phyloP scores from a whole-genome alignment of 2,113 vertebrate genomes.

The Pollachius pollachius region DNA sequence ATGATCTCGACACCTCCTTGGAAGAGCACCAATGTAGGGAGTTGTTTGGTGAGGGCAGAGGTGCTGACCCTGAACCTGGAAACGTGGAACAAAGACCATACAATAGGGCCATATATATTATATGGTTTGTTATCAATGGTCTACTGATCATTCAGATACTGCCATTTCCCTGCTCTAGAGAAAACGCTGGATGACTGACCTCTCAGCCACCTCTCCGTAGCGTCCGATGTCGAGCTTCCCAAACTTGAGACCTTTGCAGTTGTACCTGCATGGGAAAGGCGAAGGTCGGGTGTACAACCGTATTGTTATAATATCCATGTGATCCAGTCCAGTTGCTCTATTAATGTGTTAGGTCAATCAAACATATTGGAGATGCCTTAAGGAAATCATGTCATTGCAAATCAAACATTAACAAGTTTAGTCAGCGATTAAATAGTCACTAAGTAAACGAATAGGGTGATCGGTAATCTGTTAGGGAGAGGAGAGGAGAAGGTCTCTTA shows the following conservation, averaged over 20 bases:
- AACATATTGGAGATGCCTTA: no score
- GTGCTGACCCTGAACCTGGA: slow-evolving; percentile 91
- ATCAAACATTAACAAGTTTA: no score
- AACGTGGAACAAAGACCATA: not conserved
- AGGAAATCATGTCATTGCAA: no score
- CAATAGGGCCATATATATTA: no score
- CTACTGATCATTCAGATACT: no score
- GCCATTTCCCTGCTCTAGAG: not conserved
- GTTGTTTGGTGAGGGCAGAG: slow-evolving; percentile 90
- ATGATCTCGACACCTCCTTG: slow-evolving; percentile 85
- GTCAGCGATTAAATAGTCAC: no score
- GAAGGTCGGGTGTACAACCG: not conserved
- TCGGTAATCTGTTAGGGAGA: not conserved
- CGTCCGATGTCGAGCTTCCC: slow-evolving; percentile 93
- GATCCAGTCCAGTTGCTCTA: not conserved
- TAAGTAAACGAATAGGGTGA: no score
- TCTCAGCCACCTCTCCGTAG: slow-evolving; percentile 84
- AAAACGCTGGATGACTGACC: slow-evolving; percentile 62
- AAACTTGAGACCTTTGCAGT: slow-evolving; percentile 86
- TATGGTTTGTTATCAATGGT: no score
- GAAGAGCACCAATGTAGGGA: slow-evolving; percentile 89
- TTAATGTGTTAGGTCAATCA: no score
- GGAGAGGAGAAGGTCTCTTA: slow-evolving; percentile 55
- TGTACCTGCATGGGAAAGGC: slow-evolving; percentile 76
- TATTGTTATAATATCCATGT: not conserved